Evolutionary conservation across 2,113 vertebrate species (phyloP).

Genomic region (Corythaeola cristata): DNA sequence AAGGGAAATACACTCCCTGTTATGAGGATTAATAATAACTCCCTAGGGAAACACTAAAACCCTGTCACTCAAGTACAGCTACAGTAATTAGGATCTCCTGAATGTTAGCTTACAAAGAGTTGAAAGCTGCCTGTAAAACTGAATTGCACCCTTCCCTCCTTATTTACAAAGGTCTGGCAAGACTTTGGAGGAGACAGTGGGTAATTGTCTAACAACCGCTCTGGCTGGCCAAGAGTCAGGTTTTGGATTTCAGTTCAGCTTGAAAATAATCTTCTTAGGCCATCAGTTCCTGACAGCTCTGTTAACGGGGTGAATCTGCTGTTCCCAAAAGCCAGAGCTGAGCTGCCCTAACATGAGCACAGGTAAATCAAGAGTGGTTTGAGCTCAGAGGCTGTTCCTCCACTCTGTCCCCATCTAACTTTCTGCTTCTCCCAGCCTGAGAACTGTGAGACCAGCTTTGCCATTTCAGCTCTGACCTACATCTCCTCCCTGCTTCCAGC

Average conservation of each 20-base stretch:
- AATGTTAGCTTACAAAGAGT: background rate
- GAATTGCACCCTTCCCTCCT: background rate
- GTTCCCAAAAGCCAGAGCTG: background rate
- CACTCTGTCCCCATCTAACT: background rate
- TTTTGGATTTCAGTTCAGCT: constrained; percentile 40
- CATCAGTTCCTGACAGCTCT: constrained; percentile 15
- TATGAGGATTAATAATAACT: background rate
- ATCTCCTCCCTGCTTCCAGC: background rate
- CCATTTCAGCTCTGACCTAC: background rate
- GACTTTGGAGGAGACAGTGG: constrained; percentile 27
- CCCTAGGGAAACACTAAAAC: background rate
- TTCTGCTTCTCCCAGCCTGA: background rate
- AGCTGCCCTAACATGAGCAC: background rate
- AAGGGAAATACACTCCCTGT: background rate
- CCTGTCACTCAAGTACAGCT: background rate
- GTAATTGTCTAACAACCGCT: constrained; percentile 27
- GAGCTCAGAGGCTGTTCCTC: background rate
- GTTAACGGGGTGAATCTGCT: background rate
- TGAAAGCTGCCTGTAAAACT: constrained; percentile 11
- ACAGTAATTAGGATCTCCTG: background rate
- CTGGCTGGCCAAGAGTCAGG: background rate
- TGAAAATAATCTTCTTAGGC: constrained; percentile 44
- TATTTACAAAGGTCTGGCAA: background rate
- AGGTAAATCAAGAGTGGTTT: background rate
- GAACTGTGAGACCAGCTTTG: background rate